phyloP scores from a whole-genome alignment of 2,113 vertebrate species.

The Alethe diademata region DNA sequence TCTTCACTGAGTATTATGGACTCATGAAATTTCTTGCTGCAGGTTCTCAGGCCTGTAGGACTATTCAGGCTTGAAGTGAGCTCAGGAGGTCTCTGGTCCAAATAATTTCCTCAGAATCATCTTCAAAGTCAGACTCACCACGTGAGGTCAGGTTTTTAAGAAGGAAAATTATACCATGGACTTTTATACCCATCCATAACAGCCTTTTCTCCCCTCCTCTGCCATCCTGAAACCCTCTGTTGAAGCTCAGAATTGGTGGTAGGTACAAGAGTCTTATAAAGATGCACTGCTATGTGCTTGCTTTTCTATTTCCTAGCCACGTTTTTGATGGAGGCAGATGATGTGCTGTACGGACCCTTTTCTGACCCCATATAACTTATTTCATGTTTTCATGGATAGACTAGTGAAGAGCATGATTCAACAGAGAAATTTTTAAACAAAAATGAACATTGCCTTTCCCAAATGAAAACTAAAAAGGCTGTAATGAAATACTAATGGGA shows the following conservation, averaged over 20 bases:
- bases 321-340: background rate
- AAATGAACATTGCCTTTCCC: background rate
- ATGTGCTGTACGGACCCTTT: background rate
- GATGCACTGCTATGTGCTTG: background rate
- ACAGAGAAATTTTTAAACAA: background rate
- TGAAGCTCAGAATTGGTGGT: background rate
- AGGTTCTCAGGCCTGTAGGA: background rate
- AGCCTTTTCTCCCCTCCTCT: rapidly evolving
- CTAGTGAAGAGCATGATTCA: background rate
- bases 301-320: background rate
- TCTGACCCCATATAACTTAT: background rate
- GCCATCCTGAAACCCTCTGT: background rate
- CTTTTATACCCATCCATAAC: background rate
- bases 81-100: background rate
- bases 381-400: background rate
- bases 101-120: background rate
- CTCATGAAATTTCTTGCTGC: background rate
- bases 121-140: background rate
- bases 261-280: background rate
- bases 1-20: background rate
- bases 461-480: background rate
- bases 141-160: background rate
- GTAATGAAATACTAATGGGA: background rate
- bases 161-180: background rate
- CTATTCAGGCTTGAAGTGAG: background rate